A percentile compares a stretch with the other conserved stretches of the same genome.
These are phyloP conservation scores for Clepsis dumicolana DNA, from an alignment of 2,888 invertebrate genomes.

Conservation along the genomic window DNA sequence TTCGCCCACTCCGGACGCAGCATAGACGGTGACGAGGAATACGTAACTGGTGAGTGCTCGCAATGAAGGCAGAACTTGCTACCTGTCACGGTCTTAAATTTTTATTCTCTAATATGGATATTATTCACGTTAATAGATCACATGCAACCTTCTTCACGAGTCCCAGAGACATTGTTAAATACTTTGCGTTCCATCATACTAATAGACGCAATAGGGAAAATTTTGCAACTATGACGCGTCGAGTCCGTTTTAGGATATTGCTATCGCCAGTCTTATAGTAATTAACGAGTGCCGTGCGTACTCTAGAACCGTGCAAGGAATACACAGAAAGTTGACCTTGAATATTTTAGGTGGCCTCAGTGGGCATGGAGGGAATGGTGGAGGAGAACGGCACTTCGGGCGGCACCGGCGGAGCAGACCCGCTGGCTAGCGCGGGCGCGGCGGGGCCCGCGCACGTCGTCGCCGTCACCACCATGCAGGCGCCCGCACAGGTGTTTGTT, in stretches of 20 bases:
- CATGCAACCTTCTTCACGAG: constrained; percentile 58
- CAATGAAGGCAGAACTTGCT: constrained; percentile 83
- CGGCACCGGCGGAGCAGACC: constrained; percentile 73
- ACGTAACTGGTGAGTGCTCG: constrained; percentile 96
- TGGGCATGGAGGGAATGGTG: constrained; percentile 96
- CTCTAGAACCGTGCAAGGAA: constrained; percentile 67
- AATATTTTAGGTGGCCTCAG: constrained; percentile 88
- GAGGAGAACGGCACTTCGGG: constrained; percentile 92
- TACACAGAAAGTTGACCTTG: constrained; percentile 84
- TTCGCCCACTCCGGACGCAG: constrained; percentile 97
- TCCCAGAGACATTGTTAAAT: constrained; percentile 57
- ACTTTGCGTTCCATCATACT: constrained; percentile 65
- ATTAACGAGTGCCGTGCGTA: constrained; percentile 58
- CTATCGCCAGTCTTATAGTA: constrained; percentile 58
- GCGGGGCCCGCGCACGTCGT: constrained; percentile 76
- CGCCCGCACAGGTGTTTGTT: constrained; percentile 89
- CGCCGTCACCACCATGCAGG: constrained; percentile 92
- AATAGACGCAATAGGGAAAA: constrained; percentile 80
- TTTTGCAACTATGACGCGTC: constrained; percentile 75
- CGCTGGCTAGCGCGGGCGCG: constrained; percentile 67
- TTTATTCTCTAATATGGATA: constrained; percentile 78
- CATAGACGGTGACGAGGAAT: constrained; percentile 97
- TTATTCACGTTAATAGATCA: constrained; percentile 60
- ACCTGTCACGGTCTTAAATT: constrained; percentile 83
- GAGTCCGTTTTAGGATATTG: constrained; percentile 72